Evolutionary conservation across 2,113 vertebrate genomes (phyloP).

Genomic region (Meriones unguiculatus): DNA sequence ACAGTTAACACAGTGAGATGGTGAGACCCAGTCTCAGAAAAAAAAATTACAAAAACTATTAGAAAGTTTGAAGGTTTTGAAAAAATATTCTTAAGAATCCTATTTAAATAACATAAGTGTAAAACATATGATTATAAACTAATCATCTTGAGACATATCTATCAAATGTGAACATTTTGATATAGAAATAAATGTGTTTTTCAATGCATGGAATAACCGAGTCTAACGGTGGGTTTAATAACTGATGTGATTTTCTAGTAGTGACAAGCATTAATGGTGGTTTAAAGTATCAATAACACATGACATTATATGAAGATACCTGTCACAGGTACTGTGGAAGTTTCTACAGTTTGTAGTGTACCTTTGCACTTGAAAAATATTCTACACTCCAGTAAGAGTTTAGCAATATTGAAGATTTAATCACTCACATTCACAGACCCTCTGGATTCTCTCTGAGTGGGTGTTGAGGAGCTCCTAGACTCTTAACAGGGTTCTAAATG

Average conservation of each 20-base stretch:
- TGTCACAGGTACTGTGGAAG: background rate
- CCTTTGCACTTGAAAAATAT: conserved; percentile 10
- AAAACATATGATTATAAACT: background rate
- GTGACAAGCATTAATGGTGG: background rate
- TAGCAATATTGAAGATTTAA: background rate
- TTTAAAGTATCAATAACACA: background rate
- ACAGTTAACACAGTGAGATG: background rate
- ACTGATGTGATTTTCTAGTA: conserved; percentile 11
- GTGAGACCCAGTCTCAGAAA: background rate
- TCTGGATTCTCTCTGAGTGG: background rate
- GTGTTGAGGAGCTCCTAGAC: background rate
- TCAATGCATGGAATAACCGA: background rate
- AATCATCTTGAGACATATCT: background rate
- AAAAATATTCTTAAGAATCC: background rate
- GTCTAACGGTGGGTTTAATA: conserved; percentile 21
- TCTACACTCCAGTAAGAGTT: background rate
- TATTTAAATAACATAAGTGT: background rate
- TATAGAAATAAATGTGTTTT: background rate
- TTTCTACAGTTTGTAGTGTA: background rate
- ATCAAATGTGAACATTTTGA: background rate
- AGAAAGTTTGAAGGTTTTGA: background rate
- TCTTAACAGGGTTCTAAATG: background rate
- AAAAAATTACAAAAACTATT: background rate
- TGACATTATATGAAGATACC: background rate
- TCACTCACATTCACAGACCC: background rate